Base-by-base conservation (phyloP, 2,113 vertebrate genomes). In the Pachycephala philippinensis region DNA sequence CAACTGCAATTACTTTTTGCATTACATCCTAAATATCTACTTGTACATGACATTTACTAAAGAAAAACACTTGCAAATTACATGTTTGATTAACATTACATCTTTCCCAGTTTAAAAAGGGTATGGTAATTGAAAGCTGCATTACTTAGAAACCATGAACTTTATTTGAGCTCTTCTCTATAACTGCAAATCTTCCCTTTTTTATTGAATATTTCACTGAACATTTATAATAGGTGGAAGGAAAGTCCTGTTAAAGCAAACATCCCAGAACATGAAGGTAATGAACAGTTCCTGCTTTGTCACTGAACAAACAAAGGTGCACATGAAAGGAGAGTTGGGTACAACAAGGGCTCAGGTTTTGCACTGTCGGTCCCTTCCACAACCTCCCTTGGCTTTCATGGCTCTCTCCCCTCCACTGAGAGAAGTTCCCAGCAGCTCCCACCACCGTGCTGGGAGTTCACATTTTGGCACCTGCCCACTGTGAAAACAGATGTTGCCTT, bases 61-160 rank as follows among this genome's bases (percentile, higher is more conserved):
- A 97, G 97, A 98, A 98, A 98, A 98, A 98, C 98, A 98, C 97
- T 98, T 98, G 98, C 98, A 98, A 98, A 98, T 98, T 98, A 97
- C 97, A 97, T 98, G 97, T 98, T 98, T 98, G 98, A 98, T 98
- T 98, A 98, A 98, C 98, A 97, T 97, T 97, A 97, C 98, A 96
- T 98, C 97, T 98, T 97, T 98, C 97, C 96, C 95, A 90, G 95
- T 97, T 97, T 97, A 98, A 97, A 98, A 98, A 97, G 97, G 97
- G 97, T 89, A 95, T 95, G 96, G 80, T 98, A 98, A 98, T 98
- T 98, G 98, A 97, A 98, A 97, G 92, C 97, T 94, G 93, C 94
- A 56, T 97, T 97, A 97, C 96, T 95, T 97, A 80, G 97, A 97
- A 97, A 98, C 97, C 93, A 96, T 98, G 98, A 98, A 98, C 98